Evolutionary conservation across 2,797 vertebrate species (phyloP).

Genomic region (Sebastes nivosus): DNA sequence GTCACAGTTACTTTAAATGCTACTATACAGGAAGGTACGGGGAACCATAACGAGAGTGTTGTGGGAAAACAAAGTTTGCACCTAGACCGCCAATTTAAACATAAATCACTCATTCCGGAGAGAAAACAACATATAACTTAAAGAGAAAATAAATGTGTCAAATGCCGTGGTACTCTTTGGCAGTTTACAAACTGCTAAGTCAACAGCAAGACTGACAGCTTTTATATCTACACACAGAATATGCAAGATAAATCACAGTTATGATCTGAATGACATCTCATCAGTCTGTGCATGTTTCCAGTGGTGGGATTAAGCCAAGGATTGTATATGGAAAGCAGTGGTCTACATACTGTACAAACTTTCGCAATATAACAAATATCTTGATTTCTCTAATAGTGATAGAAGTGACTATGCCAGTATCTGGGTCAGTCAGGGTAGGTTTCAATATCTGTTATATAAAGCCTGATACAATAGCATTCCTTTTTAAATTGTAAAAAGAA

Average conservation of each 20-base stretch:
- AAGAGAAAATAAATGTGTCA: neutral
- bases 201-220: neutral
- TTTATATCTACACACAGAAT: neutral
- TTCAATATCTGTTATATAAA: neutral
- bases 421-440: neutral
- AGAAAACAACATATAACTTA: neutral
- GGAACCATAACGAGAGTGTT: neutral
- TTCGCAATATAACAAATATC: too few species aligned
- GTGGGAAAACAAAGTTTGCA: neutral
- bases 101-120: neutral
- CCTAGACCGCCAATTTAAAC: too few species aligned
- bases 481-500: neutral
- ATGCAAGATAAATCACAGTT: neutral
- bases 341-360: too few species aligned
- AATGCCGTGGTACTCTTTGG: too few species aligned
- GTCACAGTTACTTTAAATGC: neutral
- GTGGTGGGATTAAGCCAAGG: too few species aligned
- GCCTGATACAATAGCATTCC: neutral
- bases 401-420: neutral
- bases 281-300: too few species aligned
- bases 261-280: neutral
- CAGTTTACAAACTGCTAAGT: too few species aligned
- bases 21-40: neutral
- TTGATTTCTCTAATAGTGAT: neutral
- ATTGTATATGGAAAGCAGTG: rapidly evolving